Conservation (phyloP, 2,888 invertebrate species). For the Rosalia funebris region DNA sequence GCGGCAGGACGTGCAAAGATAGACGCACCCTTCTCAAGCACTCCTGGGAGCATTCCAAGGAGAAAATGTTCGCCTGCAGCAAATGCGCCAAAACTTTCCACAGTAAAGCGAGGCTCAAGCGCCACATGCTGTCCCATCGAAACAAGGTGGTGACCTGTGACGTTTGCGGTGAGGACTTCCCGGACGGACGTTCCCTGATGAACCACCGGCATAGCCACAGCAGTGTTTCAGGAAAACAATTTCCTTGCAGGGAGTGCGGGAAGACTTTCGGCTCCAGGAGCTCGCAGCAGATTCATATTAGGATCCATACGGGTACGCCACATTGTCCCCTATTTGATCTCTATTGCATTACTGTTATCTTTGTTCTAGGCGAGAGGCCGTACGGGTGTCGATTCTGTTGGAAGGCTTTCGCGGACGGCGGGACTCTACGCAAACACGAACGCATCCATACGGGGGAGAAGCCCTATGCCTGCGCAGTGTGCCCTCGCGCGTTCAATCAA, state of each 20-base stretch:
- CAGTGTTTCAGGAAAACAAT: constrained; percentile 68
- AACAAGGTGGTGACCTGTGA: constrained; percentile 77
- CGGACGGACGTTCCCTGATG: constrained; percentile 75
- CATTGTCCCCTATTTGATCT: background rate
- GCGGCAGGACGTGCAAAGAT: constrained; percentile 77
- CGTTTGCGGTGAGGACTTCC: constrained; percentile 76
- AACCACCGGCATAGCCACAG: constrained; percentile 73
- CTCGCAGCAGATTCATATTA: constrained; percentile 86
- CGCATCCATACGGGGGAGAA: constrained; percentile 83
- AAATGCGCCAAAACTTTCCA: constrained; percentile 78
- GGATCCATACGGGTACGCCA: constrained; percentile 75
- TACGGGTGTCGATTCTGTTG: constrained; percentile 88
- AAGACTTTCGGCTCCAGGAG: constrained; percentile 88
- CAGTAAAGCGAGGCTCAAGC: constrained; percentile 72
- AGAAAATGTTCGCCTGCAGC: constrained; percentile 68
- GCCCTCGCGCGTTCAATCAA: constrained; percentile 88
- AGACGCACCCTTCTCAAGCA: constrained; percentile 74
- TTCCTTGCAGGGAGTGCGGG: constrained; percentile 85
- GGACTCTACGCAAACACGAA: constrained; percentile 85
- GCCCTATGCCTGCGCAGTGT: constrained; percentile 88
- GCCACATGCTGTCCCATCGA: constrained; percentile 77
- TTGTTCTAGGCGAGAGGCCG: constrained; percentile 71
- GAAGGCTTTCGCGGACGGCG: constrained; percentile 91
- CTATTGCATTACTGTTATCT: background rate
- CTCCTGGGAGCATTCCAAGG: constrained; percentile 75